Conservation (phyloP, 2,797 vertebrate species). For the Dromococcyx pavoninus region DNA sequence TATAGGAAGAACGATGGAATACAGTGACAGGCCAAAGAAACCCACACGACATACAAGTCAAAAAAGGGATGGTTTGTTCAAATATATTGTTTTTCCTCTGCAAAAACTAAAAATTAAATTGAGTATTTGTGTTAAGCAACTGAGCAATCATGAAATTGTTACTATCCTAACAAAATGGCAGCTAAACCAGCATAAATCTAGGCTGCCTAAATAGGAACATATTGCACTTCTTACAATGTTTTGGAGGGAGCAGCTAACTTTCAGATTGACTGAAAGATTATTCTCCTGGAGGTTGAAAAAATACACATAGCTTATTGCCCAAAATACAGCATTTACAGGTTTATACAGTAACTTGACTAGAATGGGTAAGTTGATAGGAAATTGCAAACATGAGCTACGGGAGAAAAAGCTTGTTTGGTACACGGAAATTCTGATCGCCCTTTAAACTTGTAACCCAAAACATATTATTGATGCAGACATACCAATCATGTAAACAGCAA, state of each 20-base stretch:
- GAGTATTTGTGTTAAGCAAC: background rate
- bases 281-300: background rate
- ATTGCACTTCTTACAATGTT: background rate
- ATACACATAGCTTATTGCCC: background rate
- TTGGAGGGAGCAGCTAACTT: background rate
- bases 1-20: background rate
- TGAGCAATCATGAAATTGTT: background rate
- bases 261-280: background rate
- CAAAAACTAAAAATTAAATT: background rate
- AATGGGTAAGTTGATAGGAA: background rate
- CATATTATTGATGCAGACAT: background rate
- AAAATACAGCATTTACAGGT: background rate
- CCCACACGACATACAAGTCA: too few relatives aligned
- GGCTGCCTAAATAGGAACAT: background rate
- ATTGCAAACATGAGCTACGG: background rate
- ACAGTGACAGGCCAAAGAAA: background rate
- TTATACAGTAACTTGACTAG: background rate
- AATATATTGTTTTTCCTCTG: background rate
- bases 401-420: background rate
- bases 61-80: background rate
- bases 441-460: background rate
- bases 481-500: accelerated
- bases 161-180: background rate
- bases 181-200: background rate
- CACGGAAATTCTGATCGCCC: background rate